Evolutionary conservation across 2,888 invertebrate genomes (phyloP), one percentile per base, ranked within the genome.

Genomic region (Cataglyphis altisquamis): DNA sequence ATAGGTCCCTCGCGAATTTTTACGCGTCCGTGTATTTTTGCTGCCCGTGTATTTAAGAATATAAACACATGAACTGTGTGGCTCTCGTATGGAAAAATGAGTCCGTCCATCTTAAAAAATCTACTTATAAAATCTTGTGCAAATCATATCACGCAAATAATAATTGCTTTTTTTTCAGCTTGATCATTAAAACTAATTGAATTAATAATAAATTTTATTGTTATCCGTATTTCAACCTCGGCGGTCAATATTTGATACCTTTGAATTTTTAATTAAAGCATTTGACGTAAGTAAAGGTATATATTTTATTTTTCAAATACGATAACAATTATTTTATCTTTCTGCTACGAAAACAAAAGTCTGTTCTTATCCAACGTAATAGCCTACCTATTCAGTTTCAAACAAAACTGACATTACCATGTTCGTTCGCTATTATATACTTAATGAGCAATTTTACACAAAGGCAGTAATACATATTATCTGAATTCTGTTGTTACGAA

Each of bases 1-100:
- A 80, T 80, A 80, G 60, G 78, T 80, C 78, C 60, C 78, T 78
- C 32, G 78, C 60, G 68, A 78, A 78, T 68, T 80, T 80, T 70
- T 80, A 77, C 32, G 9, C 64, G 66, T 15, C 29, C 57, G 32
- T 68, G 45, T 80, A 48, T n/a, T 62, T 70, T 45, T 55, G 55
- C 77, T 32, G 60, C 41, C 41, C 15, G 57, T 32, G 45, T 62
- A 60, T 48, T 70, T 25, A 45, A 60, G n/a, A 36, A 48, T 62
- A 48, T 70, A 70, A 80, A 80, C 60, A 68, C 25, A 18, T 36
- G 18, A 66, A 60, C 36, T 21, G 41, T n/a, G 29, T 15, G 39
- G 6, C 36, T 48, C 52, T 4, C 21, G 18, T 64, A 32, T n/a
- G 4, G 10, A 32, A 70, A 70, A 8, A 62, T 12, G 25, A 70